phyloP scores from a whole-genome alignment of 37 sponge, comb jelly and placozoan species.

The Theonella swinhoei region DNA sequence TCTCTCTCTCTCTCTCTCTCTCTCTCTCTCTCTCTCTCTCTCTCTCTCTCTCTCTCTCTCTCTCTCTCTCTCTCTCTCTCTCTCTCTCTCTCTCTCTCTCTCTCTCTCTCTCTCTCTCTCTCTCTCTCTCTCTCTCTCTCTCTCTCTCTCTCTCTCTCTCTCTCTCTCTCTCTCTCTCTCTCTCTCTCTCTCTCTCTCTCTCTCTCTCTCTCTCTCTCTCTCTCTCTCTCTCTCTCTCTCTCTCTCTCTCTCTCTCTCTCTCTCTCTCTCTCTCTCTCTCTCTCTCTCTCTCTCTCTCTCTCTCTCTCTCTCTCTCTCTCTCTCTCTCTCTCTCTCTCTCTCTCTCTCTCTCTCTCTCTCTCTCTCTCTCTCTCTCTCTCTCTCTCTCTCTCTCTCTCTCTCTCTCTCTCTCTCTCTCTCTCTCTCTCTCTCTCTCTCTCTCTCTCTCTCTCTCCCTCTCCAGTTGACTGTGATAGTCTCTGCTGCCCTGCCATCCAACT shows the following conservation, averaged over 20 bases:
- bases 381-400: not conserved
- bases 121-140: constrained; percentile 23
- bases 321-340: constrained; percentile 12
- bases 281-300: constrained; percentile 11
- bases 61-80: constrained; percentile 27
- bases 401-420: not conserved
- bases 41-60: constrained; percentile 22
- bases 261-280: constrained; percentile 1
- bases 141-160: constrained; percentile 23
- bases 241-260: not conserved
- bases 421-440: not conserved
- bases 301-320: constrained; percentile 1
- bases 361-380: constrained; percentile 16
- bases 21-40: constrained; percentile 15
- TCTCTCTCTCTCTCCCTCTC: no score
- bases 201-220: constrained; percentile 23
- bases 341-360: not conserved
- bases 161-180: constrained; percentile 28
- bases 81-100: constrained; percentile 33
- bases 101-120: constrained; percentile 24
- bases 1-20: not conserved
- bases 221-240: constrained; percentile 23
- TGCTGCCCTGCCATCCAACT: constrained; percentile 2
- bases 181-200: constrained; percentile 7
- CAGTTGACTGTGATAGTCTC: constrained; percentile 21